These are phyloP conservation scores for Phaenicophaeus curvirostris DNA, from an alignment of 2,797 vertebrate genomes.

Conservation along the genomic window DNA sequence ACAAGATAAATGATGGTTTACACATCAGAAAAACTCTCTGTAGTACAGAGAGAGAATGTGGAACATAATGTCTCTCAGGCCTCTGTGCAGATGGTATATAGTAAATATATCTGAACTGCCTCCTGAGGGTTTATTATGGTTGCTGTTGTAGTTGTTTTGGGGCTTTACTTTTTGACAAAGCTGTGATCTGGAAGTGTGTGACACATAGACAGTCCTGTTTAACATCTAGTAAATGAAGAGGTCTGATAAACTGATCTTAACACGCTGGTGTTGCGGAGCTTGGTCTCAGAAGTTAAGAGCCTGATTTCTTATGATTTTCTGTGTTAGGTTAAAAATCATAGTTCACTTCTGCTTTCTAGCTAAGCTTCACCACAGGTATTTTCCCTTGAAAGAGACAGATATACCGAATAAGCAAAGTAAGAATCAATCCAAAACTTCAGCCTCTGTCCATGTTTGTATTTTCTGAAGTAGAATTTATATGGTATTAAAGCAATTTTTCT, in stretches of 20 bases:
- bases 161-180: conserved; percentile 35
- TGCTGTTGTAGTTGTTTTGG: not conserved
- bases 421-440: not conserved
- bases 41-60: conserved; percentile 35
- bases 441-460: not conserved
- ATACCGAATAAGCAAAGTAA: not conserved
- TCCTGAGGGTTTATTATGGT: conserved; percentile 28
- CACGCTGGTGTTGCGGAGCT: not conserved
- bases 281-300: not conserved
- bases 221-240: not conserved
- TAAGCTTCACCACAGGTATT: not conserved
- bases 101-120: conserved; percentile 62
- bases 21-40: conserved; percentile 54
- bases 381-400: not conserved
- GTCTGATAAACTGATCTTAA: not conserved
- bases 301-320: not conserved
- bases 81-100: conserved; percentile 48
- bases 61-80: conserved; percentile 54
- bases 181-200: not conserved
- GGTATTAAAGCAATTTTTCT: not conserved
- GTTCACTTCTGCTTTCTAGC: not conserved
- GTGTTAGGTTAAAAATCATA: not conserved
- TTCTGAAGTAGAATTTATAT: not conserved
- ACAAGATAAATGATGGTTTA: conserved; percentile 68
- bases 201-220: not conserved